Percentiles rank a stretch among this genome's conserved stretches.
Conservation (phyloP, 2,888 invertebrate genomes). For the Epistrophe eligans region DNA sequence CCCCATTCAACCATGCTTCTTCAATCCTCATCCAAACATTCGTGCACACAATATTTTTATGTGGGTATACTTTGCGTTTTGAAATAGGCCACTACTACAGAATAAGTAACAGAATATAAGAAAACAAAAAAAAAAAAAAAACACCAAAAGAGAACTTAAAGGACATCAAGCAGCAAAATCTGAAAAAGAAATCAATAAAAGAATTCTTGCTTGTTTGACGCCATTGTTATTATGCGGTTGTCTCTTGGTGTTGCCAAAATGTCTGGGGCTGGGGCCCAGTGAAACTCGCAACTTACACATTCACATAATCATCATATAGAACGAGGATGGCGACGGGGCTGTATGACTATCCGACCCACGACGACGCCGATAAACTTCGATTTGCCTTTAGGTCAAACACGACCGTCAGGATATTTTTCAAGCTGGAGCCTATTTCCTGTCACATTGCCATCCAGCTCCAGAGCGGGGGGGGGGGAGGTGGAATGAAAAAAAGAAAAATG, state of each 20-base stretch:
- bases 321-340: conserved; percentile 15
- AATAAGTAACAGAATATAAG: conserved; percentile 16
- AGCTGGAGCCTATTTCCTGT: conserved; percentile 26
- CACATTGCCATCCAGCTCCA: background rate
- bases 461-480: too few species aligned
- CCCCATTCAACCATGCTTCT: background rate
- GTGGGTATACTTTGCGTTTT: conserved; percentile 60
- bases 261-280: conserved; percentile 69
- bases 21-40: background rate
- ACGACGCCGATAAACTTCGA: conserved; percentile 48
- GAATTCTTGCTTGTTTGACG: conserved; percentile 54
- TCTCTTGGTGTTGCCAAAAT: conserved; percentile 72
- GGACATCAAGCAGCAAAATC: conserved; percentile 47
- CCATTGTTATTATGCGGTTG: conserved; percentile 74
- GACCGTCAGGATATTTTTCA: conserved; percentile 3
- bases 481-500: background rate
- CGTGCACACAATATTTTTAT: conserved; percentile 48
- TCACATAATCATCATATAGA: conserved; percentile 5
- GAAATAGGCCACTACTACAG: conserved; percentile 29
- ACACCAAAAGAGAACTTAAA: conserved; percentile 43
- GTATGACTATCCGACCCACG: background rate
- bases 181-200: conserved; percentile 64
- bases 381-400: conserved; percentile 55
- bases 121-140: too few species aligned
- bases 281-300: conserved; percentile 38